phyloP scores from a whole-genome alignment of 1,140 invertebrate species.

The Lucilia sericata region DNA sequence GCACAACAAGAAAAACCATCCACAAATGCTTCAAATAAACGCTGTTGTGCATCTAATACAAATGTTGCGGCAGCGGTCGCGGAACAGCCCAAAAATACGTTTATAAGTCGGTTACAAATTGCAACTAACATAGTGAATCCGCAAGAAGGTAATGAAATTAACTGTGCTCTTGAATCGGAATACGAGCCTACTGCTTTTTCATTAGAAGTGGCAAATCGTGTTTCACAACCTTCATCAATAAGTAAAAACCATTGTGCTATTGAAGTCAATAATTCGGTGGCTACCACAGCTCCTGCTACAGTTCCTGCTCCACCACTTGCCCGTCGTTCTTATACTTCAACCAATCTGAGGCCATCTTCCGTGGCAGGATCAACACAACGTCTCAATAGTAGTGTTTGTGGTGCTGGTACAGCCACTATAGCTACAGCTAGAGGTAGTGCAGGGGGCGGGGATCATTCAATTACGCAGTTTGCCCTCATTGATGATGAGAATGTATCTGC shows the following conservation, averaged over 20 bases:
- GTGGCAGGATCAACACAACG: conserved; percentile 69
- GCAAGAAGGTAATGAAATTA: neutral
- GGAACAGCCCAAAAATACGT: neutral
- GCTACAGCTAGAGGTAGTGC: conserved; percentile 55
- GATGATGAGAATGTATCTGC: conserved; percentile 93
- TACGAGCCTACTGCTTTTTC: neutral
- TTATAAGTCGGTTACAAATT: neutral
- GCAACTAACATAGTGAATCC: neutral
- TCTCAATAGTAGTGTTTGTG: conserved; percentile 59
- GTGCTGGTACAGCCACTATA: conserved; percentile 50
- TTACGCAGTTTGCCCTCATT: conserved; percentile 90
- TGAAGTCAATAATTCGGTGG: conserved; percentile 21
- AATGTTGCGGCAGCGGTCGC: neutral
- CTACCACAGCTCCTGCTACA: conserved; percentile 5
- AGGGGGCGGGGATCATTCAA: conserved; percentile 70
- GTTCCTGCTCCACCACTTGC: conserved; percentile 51
- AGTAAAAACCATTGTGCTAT: neutral
- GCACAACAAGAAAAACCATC: conserved; percentile 1
- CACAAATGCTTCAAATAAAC: neutral
- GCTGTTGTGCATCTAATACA: neutral
- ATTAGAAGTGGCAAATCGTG: conserved; percentile 7
- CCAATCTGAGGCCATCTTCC: conserved; percentile 64
- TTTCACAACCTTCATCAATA: neutral
- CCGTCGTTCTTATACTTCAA: conserved; percentile 56
- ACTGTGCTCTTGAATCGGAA: neutral